Base-by-base conservation (phyloP, 2,888 invertebrate species). In the Chironomus tentans region DNA sequence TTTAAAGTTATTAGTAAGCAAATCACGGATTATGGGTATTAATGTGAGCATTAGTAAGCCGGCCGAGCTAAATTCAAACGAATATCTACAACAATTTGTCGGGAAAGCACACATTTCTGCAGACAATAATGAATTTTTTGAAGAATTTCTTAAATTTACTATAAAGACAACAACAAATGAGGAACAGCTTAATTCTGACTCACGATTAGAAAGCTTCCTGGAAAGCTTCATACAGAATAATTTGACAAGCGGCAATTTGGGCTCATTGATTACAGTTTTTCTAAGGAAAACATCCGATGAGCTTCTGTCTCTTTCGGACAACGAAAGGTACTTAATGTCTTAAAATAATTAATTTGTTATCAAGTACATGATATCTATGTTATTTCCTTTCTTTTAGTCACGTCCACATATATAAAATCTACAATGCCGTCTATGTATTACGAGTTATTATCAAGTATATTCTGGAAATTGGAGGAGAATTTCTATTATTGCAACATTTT, bases 121-220 rank as follows among this genome's bases (percentile, higher is more conserved):
- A 6, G 94, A 94, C 82, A 94, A 95, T 82, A 94, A 96, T 82
- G 92, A 92, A 0, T 97, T 95, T 83, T 99, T 98, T 98, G 95
- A 95, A 82, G 90, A 92, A 79, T 88, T 99, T 78, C 86, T 99
- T 50, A 92, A 97, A 0, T 99, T 96, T 82, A 94, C 95, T 79
- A 91, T 97, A 79, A 88, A 89, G 50, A 90, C 94, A 0, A 86
- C 88, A 65, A 91, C 90, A 80, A 95, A 94, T 75, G 88, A 92
- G 80, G 94, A 95, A 79, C 92, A 93, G 81, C 84, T 93, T 46
- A 87, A 90, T 77, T 86, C 98, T 77, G 96, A 97, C 81, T 91
- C 94, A 4, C 88, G 90, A 72, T 87, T 94, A 2, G 91, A 93
- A 79, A 85, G 89, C 0, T 82, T 92, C 78, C 88, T 93, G 80